Base-by-base conservation (phyloP, 1,140 invertebrate species). In the Drosophila yakuba region DNA sequence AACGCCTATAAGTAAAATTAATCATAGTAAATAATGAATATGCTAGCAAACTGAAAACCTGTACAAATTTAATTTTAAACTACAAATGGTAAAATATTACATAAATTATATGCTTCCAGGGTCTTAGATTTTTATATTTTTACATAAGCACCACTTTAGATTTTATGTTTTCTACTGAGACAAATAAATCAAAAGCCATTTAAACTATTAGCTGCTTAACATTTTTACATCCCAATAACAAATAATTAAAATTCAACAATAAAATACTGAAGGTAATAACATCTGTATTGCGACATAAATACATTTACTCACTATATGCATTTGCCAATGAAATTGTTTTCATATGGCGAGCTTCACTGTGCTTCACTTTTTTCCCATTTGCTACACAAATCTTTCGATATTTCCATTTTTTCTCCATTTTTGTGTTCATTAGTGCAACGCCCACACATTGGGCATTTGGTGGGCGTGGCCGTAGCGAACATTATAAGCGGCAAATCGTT, bases 351-450 rank as follows among this genome's bases (percentile, higher is more conserved):
- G 50, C 36, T 11, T 4, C 4, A 71, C 67, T 38, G 41, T 69
- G n/a, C 43, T 32, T n/a, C 15, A 38, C 32, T 39, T 12, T 48
- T 23, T 64, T 69, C 41, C 11, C 23, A 41, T 56, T 71, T 71
- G 39, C 25, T 57, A 55, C 56, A 74, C 11, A 68, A 52, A 54
- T 68, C 17, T 71, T 71, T 71, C 44, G 36, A 58, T 69, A 71
- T 69, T 71, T 71, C 43, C 50, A 71, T 71, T 81, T 86, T 80
- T 86, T 55, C 58, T 74, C 35, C 47, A 74, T 75, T 74, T 75
- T 45, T 67, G 72, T 67, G 79, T 79, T 86, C 83, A 86, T 86
- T 88, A 88, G 74, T 73, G 82, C 66, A 68, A 79, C 83, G 78
- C 82, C 82, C 83, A 88, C 82, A 73, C 82, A 82, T 61, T 88